A percentile compares a stretch with the other conserved stretches of the same genome.
Evolutionary conservation across 92 coral and sea anemone species (phyloP).

Genomic region (Pocillopora grandis): DNA sequence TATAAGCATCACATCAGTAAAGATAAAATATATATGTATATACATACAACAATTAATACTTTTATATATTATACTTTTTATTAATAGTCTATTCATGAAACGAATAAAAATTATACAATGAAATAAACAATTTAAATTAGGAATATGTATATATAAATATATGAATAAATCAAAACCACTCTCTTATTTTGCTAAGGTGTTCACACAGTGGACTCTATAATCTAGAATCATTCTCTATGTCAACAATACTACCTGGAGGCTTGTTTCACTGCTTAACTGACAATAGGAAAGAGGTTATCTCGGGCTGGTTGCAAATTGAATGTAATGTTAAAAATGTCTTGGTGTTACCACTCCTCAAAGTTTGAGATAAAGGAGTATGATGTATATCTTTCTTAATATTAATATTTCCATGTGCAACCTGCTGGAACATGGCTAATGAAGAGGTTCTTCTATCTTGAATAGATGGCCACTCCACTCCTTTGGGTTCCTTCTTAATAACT

Average conservation of each 20-base stretch:
- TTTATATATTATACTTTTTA: no score
- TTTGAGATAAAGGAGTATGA: neutral
- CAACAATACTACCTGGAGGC: neutral
- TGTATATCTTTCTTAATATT: neutral
- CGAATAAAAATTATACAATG: no score
- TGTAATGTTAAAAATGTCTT: neutral
- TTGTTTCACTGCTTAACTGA: neutral
- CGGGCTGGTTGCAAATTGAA: neutral
- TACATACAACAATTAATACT: no score
- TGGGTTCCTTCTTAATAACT: no score
- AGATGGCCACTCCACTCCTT: no score
- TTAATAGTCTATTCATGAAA: no score
- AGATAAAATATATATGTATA: no score
- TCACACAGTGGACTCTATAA: neutral
- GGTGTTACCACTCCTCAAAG: neutral
- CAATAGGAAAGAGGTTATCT: neutral
- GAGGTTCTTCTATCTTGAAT: no score
- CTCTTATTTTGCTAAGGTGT: neutral
- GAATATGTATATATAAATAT: no score
- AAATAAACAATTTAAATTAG: no score
- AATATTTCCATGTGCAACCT: neutral
- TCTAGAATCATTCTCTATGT: neutral
- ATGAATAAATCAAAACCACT: neutral
- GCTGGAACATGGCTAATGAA: no score
- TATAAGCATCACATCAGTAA: no score